Base-by-base conservation (phyloP, 2,797 vertebrate genomes). In the Alectoris magna region DNA sequence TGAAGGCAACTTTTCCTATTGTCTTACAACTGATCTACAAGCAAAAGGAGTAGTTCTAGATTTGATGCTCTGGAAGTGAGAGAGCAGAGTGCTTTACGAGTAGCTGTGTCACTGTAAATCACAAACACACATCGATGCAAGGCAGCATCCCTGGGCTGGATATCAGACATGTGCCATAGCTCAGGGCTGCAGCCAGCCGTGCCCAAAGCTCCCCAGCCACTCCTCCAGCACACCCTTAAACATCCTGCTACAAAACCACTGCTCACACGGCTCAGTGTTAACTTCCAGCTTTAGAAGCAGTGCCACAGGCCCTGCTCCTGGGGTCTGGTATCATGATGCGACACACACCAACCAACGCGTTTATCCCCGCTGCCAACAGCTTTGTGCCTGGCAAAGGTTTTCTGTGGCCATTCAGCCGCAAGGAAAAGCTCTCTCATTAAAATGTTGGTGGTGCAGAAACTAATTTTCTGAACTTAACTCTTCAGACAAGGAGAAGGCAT, bases 291-390 rank as follows among this genome's bases (percentile, higher is more conserved):
- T 19, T 23, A 84, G 82, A 82, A 87, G 31, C 22, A 60, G 24
- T 4, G 34, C 56, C 49, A 0, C 1, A 69, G 41, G 31, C 56
- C 27, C 68, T 58, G n/a, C 58, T 78, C 31, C 44, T 64, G 19
- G 58, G 75, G 14, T 62, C 18, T 4, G 76, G 59, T 24, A 22
- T 36, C 53, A 67, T 27, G n/a, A 41, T 66, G 63, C 5, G 6
- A n/a, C 1, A 0, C 16, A 17, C 11, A n/a, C 3, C 3, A 24
- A 48, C 56, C 3, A 29, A 51, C 55, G 4, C 21, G 51, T 27
- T 21, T 29, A 49, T 36, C 60, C 41, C 71, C 56, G 18, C 63
- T 46, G 80, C n/a, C 58, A 76, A 34, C 17, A 60, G 43, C 48
- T 81, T 38, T 55, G 53, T 1, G 1, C 4, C 0, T 39, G 73